Conservation (phyloP, 1,140 invertebrate species). For the Steinernema feltiae region DNA sequence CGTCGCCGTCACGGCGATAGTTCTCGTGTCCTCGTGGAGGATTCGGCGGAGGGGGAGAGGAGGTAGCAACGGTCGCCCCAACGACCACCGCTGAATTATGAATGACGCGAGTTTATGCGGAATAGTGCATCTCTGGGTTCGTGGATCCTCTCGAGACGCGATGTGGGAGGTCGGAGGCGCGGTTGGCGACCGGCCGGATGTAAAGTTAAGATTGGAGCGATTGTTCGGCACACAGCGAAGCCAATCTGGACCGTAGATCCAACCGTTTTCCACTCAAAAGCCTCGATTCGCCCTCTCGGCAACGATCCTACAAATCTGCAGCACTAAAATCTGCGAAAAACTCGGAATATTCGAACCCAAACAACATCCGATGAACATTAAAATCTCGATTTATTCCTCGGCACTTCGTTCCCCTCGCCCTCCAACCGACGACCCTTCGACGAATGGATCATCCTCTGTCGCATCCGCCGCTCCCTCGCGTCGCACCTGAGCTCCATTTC, state of each 20-base stretch:
- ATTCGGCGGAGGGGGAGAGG: background rate
- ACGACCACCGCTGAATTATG: too few relatives aligned
- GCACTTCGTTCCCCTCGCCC: background rate
- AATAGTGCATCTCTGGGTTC: slow-evolving; percentile 3
- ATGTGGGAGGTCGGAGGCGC: background rate
- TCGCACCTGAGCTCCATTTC: background rate
- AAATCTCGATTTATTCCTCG: background rate
- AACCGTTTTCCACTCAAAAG: too few relatives aligned
- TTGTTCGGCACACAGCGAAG: too few relatives aligned
- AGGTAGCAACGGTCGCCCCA: slow-evolving; percentile 9
- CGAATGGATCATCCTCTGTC: background rate
- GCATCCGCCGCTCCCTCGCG: background rate
- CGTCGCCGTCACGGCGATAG: background rate
- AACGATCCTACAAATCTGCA: too few relatives aligned
- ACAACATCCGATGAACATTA: background rate
- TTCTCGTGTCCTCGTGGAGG: background rate
- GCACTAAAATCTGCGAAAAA: background rate
- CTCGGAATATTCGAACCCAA: background rate
- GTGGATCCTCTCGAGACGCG: background rate
- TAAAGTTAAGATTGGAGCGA: too few relatives aligned
- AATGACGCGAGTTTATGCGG: background rate
- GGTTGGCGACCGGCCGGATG: background rate
- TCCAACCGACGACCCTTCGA: background rate
- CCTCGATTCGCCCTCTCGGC: too few relatives aligned
- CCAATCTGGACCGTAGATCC: too few relatives aligned